Conservation (phyloP, 2,797 vertebrate species). For the Otolemur crassicaudatus region DNA sequence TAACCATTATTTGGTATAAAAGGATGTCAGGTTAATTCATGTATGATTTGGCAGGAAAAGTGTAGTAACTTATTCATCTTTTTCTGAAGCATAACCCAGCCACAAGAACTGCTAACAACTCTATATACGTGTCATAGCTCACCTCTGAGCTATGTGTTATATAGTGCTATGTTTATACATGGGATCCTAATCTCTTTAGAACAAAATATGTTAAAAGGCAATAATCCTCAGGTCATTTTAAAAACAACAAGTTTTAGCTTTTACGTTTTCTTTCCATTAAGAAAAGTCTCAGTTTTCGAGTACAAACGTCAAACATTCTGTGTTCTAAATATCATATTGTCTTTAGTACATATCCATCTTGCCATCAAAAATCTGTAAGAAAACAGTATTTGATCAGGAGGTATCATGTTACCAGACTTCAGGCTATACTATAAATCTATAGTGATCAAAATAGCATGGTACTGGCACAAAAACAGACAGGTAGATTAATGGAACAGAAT, state of each 20-base stretch:
- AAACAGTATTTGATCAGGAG: not conserved
- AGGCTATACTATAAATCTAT: no score
- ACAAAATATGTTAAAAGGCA: not conserved
- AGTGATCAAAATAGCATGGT: no score
- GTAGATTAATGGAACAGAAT: no score
- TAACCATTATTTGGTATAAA: not conserved
- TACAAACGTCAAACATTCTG: conserved; percentile 7
- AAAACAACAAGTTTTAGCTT: not conserved
- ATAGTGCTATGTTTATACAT: not conserved
- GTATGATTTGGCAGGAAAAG: not conserved
- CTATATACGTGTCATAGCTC: not conserved
- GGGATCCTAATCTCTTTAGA: not conserved
- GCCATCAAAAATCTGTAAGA: conserved; percentile 19
- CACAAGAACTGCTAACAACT: not conserved
- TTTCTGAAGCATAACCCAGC: not conserved
- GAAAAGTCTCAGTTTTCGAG: conserved; percentile 7
- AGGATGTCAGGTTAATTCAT: not conserved
- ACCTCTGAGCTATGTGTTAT: not conserved
- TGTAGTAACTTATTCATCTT: not conserved
- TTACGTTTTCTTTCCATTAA: conserved; percentile 27
- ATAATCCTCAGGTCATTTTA: not conserved
- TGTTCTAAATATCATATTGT: conserved; percentile 3
- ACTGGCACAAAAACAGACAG: no score
- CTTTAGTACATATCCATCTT: conserved; percentile 34
- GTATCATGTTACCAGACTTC: no score